Conservation (phyloP, 2,797 vertebrate genomes). For the Halcyon badia region DNA sequence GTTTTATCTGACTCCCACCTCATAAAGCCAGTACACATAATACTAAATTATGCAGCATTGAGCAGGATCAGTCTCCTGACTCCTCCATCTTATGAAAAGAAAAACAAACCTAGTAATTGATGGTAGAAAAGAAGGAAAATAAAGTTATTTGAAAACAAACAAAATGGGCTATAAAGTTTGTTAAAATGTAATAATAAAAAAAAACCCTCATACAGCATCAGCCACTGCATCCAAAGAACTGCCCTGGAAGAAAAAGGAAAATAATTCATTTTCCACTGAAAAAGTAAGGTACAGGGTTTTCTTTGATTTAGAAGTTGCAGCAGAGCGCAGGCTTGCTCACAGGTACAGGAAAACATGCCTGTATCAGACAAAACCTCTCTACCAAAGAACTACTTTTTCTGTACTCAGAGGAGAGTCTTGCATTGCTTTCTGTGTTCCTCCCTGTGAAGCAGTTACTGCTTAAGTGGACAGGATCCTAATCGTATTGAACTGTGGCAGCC, state of each 20-base stretch:
- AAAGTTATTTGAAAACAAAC: constrained; percentile 83
- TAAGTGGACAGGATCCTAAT: constrained; percentile 29
- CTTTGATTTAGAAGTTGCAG: constrained; percentile 44
- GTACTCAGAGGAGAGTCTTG: neutral
- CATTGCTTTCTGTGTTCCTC: neutral
- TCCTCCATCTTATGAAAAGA: constrained; percentile 56
- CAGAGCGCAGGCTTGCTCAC: neutral
- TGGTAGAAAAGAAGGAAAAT: constrained; percentile 75
- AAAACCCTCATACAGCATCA: constrained; percentile 8
- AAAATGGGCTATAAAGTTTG: constrained; percentile 84
- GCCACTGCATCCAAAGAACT: neutral
- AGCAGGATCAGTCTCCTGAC: constrained; percentile 75
- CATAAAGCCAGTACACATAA: constrained; percentile 73
- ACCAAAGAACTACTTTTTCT: neutral
- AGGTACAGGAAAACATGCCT: neutral
- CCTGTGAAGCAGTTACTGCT: constrained; percentile 11
- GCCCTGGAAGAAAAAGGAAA: constrained; percentile 36
- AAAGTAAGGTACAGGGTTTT: neutral
- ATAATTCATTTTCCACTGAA: constrained; percentile 63
- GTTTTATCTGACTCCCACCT: constrained; percentile 77
- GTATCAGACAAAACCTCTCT: neutral
- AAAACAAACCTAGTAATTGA: constrained; percentile 76
- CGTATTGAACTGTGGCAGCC: constrained; percentile 3
- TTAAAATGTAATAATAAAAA: constrained; percentile 79
- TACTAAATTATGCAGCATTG: constrained; percentile 76